Evolutionary conservation across 2,113 vertebrate species (phyloP).

Genomic region (Equus przewalskii): DNA sequence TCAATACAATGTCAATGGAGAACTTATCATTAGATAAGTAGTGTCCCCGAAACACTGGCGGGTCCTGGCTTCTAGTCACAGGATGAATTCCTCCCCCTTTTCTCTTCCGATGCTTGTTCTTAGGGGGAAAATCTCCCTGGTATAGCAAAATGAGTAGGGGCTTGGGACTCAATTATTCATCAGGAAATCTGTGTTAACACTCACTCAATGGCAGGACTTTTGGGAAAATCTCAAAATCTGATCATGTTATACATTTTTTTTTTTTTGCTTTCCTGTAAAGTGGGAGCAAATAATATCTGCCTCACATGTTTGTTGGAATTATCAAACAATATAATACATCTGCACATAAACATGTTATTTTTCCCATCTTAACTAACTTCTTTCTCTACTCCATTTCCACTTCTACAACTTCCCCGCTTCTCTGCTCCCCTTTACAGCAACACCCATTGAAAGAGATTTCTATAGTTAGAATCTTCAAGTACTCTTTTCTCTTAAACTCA

Average conservation of each 20-base stretch:
- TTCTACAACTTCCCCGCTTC: not conserved
- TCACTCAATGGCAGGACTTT: not conserved
- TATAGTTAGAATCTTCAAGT: not conserved
- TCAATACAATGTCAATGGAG: not conserved
- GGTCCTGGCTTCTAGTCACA: not conserved
- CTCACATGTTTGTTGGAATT: not conserved
- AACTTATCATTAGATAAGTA: not conserved
- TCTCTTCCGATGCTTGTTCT: not conserved
- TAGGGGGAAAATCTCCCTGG: not conserved
- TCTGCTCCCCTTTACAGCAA: not conserved
- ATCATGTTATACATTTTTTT: not conserved
- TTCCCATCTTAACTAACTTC: not conserved
- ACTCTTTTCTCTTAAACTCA: not conserved
- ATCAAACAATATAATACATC: not conserved
- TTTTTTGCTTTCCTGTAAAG: not conserved
- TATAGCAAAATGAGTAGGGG: not conserved
- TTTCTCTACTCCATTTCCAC: not conserved
- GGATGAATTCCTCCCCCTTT: rapidly evolving
- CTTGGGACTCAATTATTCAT: not conserved
- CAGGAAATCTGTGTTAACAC: not conserved
- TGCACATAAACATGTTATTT: not conserved
- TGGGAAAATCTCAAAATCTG: not conserved
- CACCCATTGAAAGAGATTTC: not conserved
- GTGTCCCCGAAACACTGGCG: not conserved
- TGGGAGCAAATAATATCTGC: not conserved